Percentiles rank a stretch among this genome's conserved stretches.
phyloP scores from a whole-genome alignment of 2,797 vertebrate genomes.

The Sus cebifrons region DNA sequence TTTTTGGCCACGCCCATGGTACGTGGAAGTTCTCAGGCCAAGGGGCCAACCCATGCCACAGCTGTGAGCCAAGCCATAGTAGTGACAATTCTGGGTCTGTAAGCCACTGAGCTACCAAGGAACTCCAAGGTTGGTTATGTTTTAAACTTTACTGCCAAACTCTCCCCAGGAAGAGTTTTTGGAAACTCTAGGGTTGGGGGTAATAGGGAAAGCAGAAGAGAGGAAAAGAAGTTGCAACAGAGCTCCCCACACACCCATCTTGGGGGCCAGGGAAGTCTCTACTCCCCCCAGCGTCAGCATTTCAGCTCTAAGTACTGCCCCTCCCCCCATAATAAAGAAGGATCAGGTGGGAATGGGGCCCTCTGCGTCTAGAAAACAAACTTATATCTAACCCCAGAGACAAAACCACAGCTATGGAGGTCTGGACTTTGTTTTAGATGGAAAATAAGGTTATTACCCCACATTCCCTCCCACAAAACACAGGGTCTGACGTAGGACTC shows the following conservation, averaged over 20 bases:
- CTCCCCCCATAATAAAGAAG: neutral
- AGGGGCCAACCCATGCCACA: too few species aligned
- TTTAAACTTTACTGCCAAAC: neutral
- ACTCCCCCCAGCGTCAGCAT: neutral
- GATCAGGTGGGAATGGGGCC: too few species aligned
- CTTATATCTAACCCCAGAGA: neutral
- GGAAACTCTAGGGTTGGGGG: neutral
- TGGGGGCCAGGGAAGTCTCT: neutral
- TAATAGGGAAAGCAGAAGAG: neutral
- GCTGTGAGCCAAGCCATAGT: too few species aligned
- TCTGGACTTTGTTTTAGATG: neutral
- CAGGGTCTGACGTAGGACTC: neutral
- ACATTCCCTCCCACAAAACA: neutral
- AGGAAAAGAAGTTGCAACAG: fast-evolving
- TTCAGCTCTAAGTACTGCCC: neutral
- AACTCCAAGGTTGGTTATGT: neutral
- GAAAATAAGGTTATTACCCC: neutral
- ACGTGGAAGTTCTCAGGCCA: too few species aligned
- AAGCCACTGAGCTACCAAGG: too few species aligned
- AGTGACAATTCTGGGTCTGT: too few species aligned
- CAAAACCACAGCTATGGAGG: neutral
- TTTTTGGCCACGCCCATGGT: too few species aligned
- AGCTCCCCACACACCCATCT: neutral
- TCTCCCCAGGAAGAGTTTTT: neutral
- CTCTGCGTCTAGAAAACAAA: neutral